phyloP scores from a whole-genome alignment of 92 coral and sea anemone genomes.

The Montipora capitata region DNA sequence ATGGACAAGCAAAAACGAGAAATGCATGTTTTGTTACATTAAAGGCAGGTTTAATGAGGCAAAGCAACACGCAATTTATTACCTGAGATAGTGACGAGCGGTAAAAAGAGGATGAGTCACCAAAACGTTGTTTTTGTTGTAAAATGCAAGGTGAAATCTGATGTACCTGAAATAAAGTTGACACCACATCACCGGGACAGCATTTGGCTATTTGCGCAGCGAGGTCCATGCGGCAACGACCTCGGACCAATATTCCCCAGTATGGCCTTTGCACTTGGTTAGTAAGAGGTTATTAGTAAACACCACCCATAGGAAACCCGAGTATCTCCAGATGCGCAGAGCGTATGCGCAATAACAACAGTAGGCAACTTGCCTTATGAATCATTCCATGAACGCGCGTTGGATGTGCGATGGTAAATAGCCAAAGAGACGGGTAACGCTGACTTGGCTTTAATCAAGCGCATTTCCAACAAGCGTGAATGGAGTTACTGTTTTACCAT shows the following conservation, averaged over 20 bases:
- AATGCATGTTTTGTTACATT: no score
- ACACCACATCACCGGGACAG: neutral
- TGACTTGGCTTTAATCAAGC: no score
- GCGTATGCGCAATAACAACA: neutral
- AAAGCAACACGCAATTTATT: neutral
- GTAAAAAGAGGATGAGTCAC: slow-evolving; percentile 89
- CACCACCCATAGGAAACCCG: no score
- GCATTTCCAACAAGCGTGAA: no score
- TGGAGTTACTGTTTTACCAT: no score
- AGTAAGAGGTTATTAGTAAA: no score
- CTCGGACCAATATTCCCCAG: no score
- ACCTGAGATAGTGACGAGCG: slow-evolving; percentile 89
- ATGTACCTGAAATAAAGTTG: slow-evolving; percentile 69
- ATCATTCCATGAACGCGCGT: neutral
- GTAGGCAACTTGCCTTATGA: neutral
- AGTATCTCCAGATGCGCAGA: no score
- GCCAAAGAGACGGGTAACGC: no score
- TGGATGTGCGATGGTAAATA: neutral
- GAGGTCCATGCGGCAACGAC: no score
- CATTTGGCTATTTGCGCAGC: no score
- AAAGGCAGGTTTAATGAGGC: neutral
- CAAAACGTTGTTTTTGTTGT: slow-evolving; percentile 80
- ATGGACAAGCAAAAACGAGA: neutral
- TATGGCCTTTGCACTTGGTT: no score
- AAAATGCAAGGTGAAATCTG: slow-evolving; percentile 89